A percentile compares a stretch with the other conserved stretches of the same genome.
phyloP scores from a whole-genome alignment of 2,797 vertebrate species.

The Mallotus villosus region DNA sequence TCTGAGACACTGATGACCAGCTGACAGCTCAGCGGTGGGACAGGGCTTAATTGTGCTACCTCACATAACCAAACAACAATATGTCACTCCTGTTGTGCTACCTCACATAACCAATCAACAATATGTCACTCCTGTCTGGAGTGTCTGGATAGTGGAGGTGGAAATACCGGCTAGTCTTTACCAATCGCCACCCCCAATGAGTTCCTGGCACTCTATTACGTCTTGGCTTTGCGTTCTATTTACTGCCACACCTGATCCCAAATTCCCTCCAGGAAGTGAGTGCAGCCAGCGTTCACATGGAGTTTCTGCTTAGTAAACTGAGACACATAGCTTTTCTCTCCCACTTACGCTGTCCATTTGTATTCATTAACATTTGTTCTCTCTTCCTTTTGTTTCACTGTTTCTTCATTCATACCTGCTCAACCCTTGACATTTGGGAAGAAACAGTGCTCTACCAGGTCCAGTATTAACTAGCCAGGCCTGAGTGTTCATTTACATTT shows the following conservation, averaged over 20 bases:
- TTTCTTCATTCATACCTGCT: background rate
- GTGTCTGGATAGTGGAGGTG: background rate
- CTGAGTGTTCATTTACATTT: too few relatives aligned
- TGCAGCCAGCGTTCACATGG: background rate
- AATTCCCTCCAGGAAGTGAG: constrained; percentile 6
- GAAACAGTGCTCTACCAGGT: too few relatives aligned
- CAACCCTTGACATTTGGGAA: too few relatives aligned
- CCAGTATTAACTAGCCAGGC: too few relatives aligned
- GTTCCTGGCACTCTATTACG: constrained; percentile 7
- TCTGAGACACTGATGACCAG: background rate
- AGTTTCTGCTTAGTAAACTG: background rate
- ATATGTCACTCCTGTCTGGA: background rate
- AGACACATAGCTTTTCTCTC: background rate
- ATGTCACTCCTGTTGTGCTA: background rate
- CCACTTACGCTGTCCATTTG: background rate
- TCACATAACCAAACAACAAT: background rate
- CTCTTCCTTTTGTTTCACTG: background rate
- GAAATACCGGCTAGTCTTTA: constrained; percentile 3
- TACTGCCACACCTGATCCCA: background rate
- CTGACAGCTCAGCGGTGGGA: background rate
- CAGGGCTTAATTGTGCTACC: background rate
- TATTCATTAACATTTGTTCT: background rate
- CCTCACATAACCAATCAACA: background rate
- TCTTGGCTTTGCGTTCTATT: constrained; percentile 12
- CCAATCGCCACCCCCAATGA: constrained; percentile 1